phyloP scores from a whole-genome alignment of 1,140 invertebrate genomes.

The Drusus annulatus region DNA sequence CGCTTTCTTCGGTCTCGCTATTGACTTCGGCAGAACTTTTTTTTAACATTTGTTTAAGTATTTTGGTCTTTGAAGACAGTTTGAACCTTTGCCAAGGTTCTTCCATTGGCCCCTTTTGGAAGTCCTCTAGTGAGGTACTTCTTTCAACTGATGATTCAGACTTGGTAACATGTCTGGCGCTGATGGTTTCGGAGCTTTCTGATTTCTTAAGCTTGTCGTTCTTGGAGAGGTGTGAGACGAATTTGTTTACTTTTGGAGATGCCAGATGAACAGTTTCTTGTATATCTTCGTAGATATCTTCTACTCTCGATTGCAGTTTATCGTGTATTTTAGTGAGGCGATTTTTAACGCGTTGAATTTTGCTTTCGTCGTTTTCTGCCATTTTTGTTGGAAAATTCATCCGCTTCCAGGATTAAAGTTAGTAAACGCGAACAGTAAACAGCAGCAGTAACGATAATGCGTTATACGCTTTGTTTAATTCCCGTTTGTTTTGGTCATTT shows the following conservation, averaged over 20 bases:
- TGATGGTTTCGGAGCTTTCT: slow-evolving; percentile 22
- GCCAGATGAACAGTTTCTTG: slow-evolving; percentile 64
- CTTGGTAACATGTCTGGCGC: neutral
- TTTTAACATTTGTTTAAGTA: slow-evolving; percentile 47
- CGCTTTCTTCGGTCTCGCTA: slow-evolving; percentile 24
- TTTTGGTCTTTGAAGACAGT: slow-evolving; percentile 42
- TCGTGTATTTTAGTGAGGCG: slow-evolving; percentile 65
- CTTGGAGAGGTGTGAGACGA: slow-evolving; percentile 65
- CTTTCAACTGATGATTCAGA: slow-evolving; percentile 13
- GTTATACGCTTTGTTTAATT: neutral
- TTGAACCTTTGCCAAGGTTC: slow-evolving; percentile 34
- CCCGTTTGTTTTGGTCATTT: slow-evolving; percentile 19
- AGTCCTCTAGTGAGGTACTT: slow-evolving; percentile 45
- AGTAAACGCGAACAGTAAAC: neutral
- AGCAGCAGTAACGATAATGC: neutral
- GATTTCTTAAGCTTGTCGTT: slow-evolving; percentile 50
- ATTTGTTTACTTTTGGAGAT: slow-evolving; percentile 53
- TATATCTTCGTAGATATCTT: slow-evolving; percentile 68
- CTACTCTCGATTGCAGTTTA: slow-evolving; percentile 67
- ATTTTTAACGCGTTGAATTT: slow-evolving; percentile 66
- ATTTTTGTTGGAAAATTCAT: slow-evolving; percentile 19
- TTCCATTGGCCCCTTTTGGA: neutral
- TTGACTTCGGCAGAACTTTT: neutral
- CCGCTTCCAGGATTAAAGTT: neutral
- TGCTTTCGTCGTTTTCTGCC: slow-evolving; percentile 60